Conservation (phyloP, 2,113 vertebrate species). For the Bolborhynchus lineola region DNA sequence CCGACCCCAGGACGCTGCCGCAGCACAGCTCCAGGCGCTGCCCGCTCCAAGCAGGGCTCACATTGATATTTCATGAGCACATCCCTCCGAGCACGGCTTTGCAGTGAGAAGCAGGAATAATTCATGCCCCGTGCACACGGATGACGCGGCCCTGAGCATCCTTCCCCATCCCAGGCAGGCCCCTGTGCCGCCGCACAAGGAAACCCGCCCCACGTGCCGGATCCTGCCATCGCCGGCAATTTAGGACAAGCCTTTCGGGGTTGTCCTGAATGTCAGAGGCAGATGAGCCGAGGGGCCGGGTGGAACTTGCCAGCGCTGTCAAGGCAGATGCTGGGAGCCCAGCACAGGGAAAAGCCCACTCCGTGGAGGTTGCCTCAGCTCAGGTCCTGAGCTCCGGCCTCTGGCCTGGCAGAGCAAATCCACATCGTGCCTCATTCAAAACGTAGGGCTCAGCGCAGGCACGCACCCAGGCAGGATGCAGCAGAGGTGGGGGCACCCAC, state of each 20-base stretch:
- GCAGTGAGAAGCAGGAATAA: not conserved
- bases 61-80: slow-evolving; percentile 20
- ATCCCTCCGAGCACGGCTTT: not conserved
- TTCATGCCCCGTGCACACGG: accelerated
- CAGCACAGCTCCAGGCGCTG: not conserved
- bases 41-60: not conserved
- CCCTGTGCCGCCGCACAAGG: accelerated
- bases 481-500: not conserved
- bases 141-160: accelerated
- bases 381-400: not conserved
- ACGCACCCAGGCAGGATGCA: not conserved
- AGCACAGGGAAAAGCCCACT: not conserved
- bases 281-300: accelerated
- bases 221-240: not conserved
- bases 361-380: not conserved
- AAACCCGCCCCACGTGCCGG: not conserved
- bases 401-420: not conserved
- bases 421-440: not conserved
- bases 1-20: not conserved
- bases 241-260: not conserved
- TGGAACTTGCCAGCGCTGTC: not conserved
- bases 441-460: not conserved
- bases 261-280: not conserved
- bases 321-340: not conserved
- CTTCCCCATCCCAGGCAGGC: not conserved